Conservation (phyloP, 1,140 invertebrate species). For the Drosophila baimaii region DNA sequence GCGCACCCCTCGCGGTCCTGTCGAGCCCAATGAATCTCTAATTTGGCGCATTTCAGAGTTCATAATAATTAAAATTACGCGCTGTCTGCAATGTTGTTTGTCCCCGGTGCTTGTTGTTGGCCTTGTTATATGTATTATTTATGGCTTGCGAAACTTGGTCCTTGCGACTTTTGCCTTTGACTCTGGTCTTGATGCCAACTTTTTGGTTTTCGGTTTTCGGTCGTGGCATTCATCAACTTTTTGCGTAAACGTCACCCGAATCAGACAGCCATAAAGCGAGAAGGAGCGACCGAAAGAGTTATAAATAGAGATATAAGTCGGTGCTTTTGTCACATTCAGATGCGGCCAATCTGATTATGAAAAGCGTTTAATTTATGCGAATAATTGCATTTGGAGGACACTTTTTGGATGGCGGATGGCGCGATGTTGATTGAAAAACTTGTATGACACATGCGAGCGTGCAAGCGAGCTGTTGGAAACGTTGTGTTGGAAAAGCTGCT, state of each 20-base stretch:
- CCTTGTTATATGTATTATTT: slow-evolving; percentile 75
- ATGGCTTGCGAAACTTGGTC: slow-evolving; percentile 59
- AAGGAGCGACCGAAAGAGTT: slow-evolving; percentile 1
- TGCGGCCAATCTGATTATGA: slow-evolving; percentile 28
- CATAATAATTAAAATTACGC: slow-evolving; percentile 82
- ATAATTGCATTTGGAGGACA: slow-evolving; percentile 29
- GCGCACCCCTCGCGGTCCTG: slow-evolving; percentile 6
- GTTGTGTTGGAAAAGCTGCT: slow-evolving; percentile 32
- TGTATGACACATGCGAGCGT: slow-evolving; percentile 34
- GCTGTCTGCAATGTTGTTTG: slow-evolving; percentile 65
- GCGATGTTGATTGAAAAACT: slow-evolving; percentile 64
- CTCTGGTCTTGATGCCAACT: slow-evolving; percentile 70
- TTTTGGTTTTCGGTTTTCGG: slow-evolving; percentile 48
- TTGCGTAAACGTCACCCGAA: slow-evolving; percentile 45
- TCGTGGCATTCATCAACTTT: slow-evolving; percentile 77
- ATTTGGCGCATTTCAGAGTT: slow-evolving; percentile 72
- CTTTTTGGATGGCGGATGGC: slow-evolving; percentile 5
- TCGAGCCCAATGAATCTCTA: slow-evolving; percentile 73
- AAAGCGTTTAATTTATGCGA: slow-evolving; percentile 43
- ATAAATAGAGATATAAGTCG: slow-evolving; percentile 35
- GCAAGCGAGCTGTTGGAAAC: too few species aligned
- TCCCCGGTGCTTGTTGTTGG: slow-evolving; percentile 41
- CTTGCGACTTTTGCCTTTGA: slow-evolving; percentile 72
- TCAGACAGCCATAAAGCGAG: slow-evolving; percentile 8
- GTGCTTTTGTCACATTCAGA: slow-evolving; percentile 47